Evolutionary conservation across 1,140 invertebrate species (phyloP), one percentile per base, ranked within the genome.

Genomic region (Lepidurus couesii): DNA sequence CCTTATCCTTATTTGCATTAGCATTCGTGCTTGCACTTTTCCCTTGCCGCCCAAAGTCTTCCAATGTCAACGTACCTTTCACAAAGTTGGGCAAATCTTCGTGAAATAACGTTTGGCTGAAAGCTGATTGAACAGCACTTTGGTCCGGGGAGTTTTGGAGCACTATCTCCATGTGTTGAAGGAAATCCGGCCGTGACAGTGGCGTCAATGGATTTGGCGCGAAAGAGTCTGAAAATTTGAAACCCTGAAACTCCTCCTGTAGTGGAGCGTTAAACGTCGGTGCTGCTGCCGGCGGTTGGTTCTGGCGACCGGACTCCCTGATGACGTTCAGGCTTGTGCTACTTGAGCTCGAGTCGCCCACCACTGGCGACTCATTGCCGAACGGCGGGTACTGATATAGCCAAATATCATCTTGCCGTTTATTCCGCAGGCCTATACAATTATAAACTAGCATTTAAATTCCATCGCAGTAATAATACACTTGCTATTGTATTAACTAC

Each of bases 41-140:
- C 13, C 53, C 53, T 65, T 21, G 16, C 53, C 53, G 53, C 53
- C 53, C 53, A 65, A 65, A 65, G 53, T 65, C 53, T n/a, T 65
- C 53, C 53, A 65, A 65, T n/a, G 53, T 65, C 53, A 65, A 21
- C 53, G 21, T 21, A 65, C 53, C 53, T 65, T 65, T 65, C 53
- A 65, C 53, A 13, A 65, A 65, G 21, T 21, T 65, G 53, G 53
- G 53, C 6, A 65, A 21, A 16, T 65, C 53, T 65, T 65, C 53
- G 16, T 5, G 53, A 65, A 65, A 65, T 21, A 21, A n/a, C 0
- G 53, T 65, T 65, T 65, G 53, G 53, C 53, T 65, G 53, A 65
- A 65, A 13, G 53, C 13, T 11, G 53, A 65, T 21, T 21, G 53
- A 13, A 65, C n/a, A 4, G 16, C 16, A 65, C 53, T 65, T 9